phyloP scores from a whole-genome alignment of 53 echinoderm and acorn worm genomes.

The Henricia sp. region DNA sequence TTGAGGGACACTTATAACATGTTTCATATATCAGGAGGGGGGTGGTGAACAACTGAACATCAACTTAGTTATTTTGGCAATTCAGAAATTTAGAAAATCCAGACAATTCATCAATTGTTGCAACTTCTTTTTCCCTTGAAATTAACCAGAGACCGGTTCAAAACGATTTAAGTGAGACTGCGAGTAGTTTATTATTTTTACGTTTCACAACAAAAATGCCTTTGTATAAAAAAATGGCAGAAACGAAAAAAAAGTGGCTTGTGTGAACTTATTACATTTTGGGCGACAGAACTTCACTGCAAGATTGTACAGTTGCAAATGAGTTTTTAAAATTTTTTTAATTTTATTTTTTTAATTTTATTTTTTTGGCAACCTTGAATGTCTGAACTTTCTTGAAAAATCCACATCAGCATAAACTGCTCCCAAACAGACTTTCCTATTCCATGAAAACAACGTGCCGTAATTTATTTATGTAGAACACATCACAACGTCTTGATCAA shows the following conservation, averaged over 20 bases:
- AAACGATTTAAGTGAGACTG: too few relatives aligned
- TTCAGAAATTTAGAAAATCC: too few relatives aligned
- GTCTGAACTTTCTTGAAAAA: too few relatives aligned
- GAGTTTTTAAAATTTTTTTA: not conserved
- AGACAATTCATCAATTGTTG: too few relatives aligned
- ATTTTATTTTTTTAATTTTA: not conserved
- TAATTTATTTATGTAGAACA: conserved; percentile 2
- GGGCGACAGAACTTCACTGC: not conserved
- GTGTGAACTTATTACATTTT: too few relatives aligned
- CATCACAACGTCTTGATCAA: conserved; percentile 10
- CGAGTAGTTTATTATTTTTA: too few relatives aligned
- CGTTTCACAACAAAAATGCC: too few relatives aligned
- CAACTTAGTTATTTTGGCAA: not conserved
- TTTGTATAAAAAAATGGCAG: too few relatives aligned
- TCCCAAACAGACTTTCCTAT: not conserved
- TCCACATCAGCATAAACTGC: not conserved
- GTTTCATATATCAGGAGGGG: not conserved
- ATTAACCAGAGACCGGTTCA: too few relatives aligned
- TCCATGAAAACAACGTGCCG: conserved; percentile 28
- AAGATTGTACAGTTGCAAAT: not conserved
- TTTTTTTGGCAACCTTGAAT: not conserved
- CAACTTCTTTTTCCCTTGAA: too few relatives aligned
- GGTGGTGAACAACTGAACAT: not conserved
- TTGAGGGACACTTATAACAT: not conserved
- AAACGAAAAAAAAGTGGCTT: too few relatives aligned